Conservation (phyloP, 2,888 invertebrate species). For the Bombyx huttoni region DNA sequence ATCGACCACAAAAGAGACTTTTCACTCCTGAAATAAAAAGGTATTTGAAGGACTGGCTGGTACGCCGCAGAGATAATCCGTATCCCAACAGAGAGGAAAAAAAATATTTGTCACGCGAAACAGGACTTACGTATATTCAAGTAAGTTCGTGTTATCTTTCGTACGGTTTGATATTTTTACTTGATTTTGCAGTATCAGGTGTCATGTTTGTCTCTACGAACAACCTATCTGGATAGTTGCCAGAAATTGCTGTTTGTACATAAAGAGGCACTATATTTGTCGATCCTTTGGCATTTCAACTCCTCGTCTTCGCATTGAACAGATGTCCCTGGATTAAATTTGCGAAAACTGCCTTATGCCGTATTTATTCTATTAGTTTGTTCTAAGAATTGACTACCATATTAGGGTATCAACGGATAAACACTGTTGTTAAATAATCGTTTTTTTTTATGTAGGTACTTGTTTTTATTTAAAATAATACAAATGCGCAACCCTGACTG, state of each 20-base stretch:
- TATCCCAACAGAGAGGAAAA: constrained; percentile 85
- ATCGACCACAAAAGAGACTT: constrained; percentile 78
- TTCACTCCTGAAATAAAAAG: constrained; percentile 86
- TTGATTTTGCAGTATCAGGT: constrained; percentile 14
- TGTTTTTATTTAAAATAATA: no score
- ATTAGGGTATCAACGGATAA: no score
- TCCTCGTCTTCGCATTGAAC: not conserved
- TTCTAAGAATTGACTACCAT: no score
- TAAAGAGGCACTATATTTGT: constrained; percentile 70
- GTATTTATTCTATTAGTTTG: no score
- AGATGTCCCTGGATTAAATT: not conserved
- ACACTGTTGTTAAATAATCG: no score
- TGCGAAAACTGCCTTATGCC: no score
- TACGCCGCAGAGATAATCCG: constrained; percentile 82
- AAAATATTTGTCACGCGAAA: constrained; percentile 79
- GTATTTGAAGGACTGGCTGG: constrained; percentile 83
- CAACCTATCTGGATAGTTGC: constrained; percentile 64
- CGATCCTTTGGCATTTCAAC: constrained; percentile 39
- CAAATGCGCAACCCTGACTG: not conserved
- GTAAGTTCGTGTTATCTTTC: constrained; percentile 44
- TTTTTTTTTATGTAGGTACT: no score
- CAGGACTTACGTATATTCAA: constrained; percentile 84
- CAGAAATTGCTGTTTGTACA: constrained; percentile 66
- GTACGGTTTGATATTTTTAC: constrained; percentile 9
- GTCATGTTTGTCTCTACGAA: constrained; percentile 45